Conservation (phyloP, 2,113 vertebrate species). For the Paradoxurus hermaphroditus region DNA sequence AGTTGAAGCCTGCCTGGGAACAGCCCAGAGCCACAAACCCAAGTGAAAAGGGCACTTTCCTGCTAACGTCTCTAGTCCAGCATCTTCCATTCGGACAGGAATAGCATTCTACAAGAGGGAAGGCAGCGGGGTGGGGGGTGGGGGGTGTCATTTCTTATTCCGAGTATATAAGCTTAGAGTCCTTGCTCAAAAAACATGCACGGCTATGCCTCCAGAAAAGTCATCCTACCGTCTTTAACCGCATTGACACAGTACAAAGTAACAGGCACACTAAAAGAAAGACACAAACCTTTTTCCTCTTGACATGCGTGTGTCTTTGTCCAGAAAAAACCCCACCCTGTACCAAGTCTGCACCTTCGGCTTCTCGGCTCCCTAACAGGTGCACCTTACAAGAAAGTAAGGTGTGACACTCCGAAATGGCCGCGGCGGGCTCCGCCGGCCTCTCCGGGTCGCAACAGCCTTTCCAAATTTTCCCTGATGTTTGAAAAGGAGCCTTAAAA, state of each 20-base stretch:
- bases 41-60: neutral
- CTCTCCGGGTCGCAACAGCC: neutral
- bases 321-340: constrained; percentile 53
- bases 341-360: constrained; percentile 70
- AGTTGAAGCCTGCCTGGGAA: neutral
- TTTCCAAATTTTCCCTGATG: constrained; percentile 76
- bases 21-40: neutral
- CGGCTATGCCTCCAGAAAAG: neutral
- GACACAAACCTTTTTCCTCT: constrained; percentile 83
- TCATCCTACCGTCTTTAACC: neutral
- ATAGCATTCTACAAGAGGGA: neutral
- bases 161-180: neutral
- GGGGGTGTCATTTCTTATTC: neutral
- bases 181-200: neutral
- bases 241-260: neutral
- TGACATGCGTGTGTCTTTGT: constrained; percentile 9
- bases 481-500: constrained; percentile 89
- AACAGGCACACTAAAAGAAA: accelerated
- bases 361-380: constrained; percentile 76
- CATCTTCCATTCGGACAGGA: neutral
- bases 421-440: neutral
- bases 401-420: neutral
- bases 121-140: neutral
- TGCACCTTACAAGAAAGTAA: constrained; percentile 62
- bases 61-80: neutral